phyloP scores from a whole-genome alignment of 1,140 invertebrate species.

The Bombus balteatus region DNA sequence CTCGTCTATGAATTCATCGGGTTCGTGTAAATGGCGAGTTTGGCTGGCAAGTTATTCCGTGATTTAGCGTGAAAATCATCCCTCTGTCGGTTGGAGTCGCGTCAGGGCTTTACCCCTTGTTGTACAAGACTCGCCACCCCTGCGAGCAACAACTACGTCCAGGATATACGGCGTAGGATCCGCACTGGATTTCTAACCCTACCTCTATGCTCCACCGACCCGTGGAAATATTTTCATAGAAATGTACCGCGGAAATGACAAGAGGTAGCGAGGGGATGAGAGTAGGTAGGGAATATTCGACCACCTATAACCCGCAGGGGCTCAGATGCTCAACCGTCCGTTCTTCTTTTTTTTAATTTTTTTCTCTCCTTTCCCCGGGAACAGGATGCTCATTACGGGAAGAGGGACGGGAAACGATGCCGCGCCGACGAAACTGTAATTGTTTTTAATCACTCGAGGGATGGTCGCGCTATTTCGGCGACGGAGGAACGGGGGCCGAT shows the following conservation, averaged over 20 bases:
- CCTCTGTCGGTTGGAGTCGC: slow-evolving; percentile 52
- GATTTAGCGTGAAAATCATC: slow-evolving; percentile 73
- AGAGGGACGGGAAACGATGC: slow-evolving; percentile 37
- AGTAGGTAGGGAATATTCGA: slow-evolving; percentile 44
- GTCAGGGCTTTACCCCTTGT: slow-evolving; percentile 50
- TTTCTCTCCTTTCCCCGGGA: slow-evolving; percentile 24
- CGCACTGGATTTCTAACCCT: slow-evolving; percentile 40
- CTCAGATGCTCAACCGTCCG: slow-evolving; percentile 64
- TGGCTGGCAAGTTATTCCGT: slow-evolving; percentile 73
- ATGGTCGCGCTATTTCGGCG: slow-evolving; percentile 44
- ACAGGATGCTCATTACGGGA: slow-evolving; percentile 69
- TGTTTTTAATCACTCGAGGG: slow-evolving; percentile 76
- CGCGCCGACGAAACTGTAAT: slow-evolving; percentile 73
- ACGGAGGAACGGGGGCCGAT: slow-evolving; percentile 53
- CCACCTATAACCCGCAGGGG: slow-evolving; percentile 70
- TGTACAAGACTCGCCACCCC: slow-evolving; percentile 52
- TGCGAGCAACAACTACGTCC: slow-evolving; percentile 25
- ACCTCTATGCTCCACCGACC: slow-evolving; percentile 21
- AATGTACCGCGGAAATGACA: slow-evolving; percentile 73
- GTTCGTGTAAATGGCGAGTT: slow-evolving; percentile 19
- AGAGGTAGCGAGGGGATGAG: not conserved
- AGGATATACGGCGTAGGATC: slow-evolving; percentile 48
- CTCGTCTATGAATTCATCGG: slow-evolving; percentile 34
- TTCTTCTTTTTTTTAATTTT: not conserved
- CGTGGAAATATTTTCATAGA: slow-evolving; percentile 75